These are phyloP conservation scores for Streptopelia turtur DNA, from an alignment of 2,797 vertebrate genomes.

Conservation along the genomic window DNA sequence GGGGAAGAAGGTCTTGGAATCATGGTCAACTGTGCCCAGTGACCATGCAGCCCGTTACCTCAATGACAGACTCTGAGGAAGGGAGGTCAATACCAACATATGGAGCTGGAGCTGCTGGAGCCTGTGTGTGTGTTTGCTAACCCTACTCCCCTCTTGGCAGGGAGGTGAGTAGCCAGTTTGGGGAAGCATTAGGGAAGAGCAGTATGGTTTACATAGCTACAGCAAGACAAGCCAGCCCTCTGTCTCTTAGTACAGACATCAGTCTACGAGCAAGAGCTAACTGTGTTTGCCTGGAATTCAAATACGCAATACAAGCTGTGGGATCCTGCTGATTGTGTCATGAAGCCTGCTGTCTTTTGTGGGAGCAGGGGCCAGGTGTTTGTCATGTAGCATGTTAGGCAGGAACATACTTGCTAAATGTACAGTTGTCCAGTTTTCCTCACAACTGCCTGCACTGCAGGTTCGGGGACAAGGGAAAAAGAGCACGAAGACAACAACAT, in stretches of 20 bases:
- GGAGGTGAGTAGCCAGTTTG: background rate
- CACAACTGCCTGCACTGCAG: background rate
- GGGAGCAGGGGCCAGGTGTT: background rate
- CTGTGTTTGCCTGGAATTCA: background rate
- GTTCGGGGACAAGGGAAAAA: background rate
- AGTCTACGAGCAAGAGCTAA: background rate
- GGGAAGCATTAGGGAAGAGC: background rate
- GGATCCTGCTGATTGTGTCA: background rate
- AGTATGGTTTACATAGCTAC: background rate
- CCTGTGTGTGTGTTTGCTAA: background rate
- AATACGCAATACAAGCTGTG: rapidly evolving
- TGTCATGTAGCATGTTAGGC: background rate
- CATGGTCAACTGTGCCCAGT: rapidly evolving
- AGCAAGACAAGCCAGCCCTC: background rate
- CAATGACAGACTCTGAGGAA: background rate
- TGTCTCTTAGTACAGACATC: background rate
- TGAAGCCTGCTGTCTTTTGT: background rate
- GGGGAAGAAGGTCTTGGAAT: background rate
- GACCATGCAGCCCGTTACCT: background rate
- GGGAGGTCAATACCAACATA: background rate
- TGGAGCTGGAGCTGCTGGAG: background rate
- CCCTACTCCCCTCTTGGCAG: background rate
- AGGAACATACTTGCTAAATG: background rate
- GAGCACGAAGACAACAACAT: background rate
- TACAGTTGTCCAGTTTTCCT: background rate